Base-by-base conservation (phyloP, 2,113 vertebrate species). In the Brienomyrus longianalis region DNA sequence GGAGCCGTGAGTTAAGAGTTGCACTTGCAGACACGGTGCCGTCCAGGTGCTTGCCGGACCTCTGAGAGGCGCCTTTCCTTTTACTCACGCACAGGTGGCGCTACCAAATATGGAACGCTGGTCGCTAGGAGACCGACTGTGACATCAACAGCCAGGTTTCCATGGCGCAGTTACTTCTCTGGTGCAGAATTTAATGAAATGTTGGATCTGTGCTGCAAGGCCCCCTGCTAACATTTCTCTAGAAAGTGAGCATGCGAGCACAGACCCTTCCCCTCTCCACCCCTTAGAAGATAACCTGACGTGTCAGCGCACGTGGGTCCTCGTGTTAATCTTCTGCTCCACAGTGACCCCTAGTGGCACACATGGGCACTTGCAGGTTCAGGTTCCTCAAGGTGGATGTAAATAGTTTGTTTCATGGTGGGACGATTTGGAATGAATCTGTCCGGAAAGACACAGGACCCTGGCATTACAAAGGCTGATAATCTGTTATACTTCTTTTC, bases 81-180 rank as follows among this genome's bases (percentile, higher is more conserved):
- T 54, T 39, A 47, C 85, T 17, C 85, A 43, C 85, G 35, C 51
- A 56, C 85, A 87, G 85, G 85, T 87, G 85, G 85, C 31, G 56
- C 51, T 56, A 54, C 85, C 85, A 87, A 87, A 87, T 56, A 87
- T 87, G 85, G 85, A 56, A 54, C 2, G 51, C 43, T 31, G 51
- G 83, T 87, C 85, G 85, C 85, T 87, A 87, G 85, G 85, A 87
- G 51, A 87, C 85, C 3, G 51, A 19, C 50, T 87, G 85, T 87
- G 85, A 87, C 85, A 56, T 87, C 85, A 87, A 56, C 51, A 52
- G 85, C 51, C 85, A 87, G 50, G 85, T 87, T 87, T 86, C 51
- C 51, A 43, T 87, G 85, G 85, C 48, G 2, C n/a, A 31, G 47
- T 39, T 52, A 15, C 85, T 2, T 31, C 83, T 35, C 85, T 35